These are phyloP conservation scores for Neodiprion lecontei DNA, from an alignment of 1,140 invertebrate species.

Conservation along the genomic window DNA sequence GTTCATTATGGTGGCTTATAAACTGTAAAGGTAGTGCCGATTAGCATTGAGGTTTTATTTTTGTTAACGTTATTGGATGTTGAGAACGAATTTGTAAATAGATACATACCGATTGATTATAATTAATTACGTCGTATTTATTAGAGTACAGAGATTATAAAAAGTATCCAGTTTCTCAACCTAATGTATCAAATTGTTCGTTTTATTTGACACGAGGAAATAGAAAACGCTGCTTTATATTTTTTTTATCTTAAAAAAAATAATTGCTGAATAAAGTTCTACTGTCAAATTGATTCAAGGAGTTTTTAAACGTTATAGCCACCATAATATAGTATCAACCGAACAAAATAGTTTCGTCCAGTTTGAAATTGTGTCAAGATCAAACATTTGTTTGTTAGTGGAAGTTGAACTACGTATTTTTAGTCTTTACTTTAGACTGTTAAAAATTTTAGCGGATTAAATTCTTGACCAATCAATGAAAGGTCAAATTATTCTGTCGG, in stretches of 20 bases:
- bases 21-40: background rate
- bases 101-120: background rate
- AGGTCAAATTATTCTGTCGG: background rate
- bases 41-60: background rate
- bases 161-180: too few species aligned
- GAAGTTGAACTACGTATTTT: background rate
- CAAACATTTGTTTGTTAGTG: too few species aligned
- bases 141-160: too few species aligned
- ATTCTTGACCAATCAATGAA: background rate
- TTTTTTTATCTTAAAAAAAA: slow-evolving; percentile 37
- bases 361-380: background rate
- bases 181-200: slow-evolving; percentile 6
- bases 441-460: background rate
- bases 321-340: background rate
- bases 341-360: slow-evolving; percentile 4
- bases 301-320: background rate
- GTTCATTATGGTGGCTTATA: background rate
- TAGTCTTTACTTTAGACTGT: background rate
- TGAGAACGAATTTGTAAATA: background rate
- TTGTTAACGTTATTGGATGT: background rate
- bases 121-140: slow-evolving; percentile 9
- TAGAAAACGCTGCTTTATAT: slow-evolving; percentile 19
- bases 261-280: slow-evolving; percentile 20
- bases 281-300: too few species aligned
- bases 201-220: background rate